Base-by-base conservation (phyloP, 2,888 invertebrate genomes). In the Unio pictorum region DNA sequence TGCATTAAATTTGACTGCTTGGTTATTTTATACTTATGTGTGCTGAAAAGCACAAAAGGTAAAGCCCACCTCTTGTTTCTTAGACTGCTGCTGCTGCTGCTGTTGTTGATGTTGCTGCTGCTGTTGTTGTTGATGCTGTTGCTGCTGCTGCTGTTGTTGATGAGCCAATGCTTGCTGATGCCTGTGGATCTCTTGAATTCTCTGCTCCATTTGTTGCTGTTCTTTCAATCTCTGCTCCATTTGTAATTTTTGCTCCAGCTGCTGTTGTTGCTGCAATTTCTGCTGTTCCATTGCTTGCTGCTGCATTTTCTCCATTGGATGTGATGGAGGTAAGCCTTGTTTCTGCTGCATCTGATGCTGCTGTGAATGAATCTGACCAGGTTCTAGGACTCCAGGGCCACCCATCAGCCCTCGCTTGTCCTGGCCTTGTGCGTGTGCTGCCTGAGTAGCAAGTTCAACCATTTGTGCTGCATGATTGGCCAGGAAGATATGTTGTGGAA, bases 41-140 rank as follows among this genome's bases (percentile, higher is more conserved):
- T 45, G 45, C 45, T 45, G 45, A 45, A 15, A 11, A 45, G 15
- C 45, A 45, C 45, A 15, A 45, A 45, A 45, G 0, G 45, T 45
- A 15, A 45, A 45, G 15, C 45, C 45, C 15, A 45, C 72, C 59
- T 68, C 71, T 34, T 75, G 74, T 55, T 68, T 70, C 66, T 67
- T 68, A 18, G 68, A 62, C 60, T 74, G 71, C 60, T 78, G 70
- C 64, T 69, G 65, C 54, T 71, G 74, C 34, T 72, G 72, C 55
- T 75, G 75, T 17, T 73, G 64, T 60, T 78, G 71, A 61, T 74
- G 71, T 58, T 78, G 70, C 64, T 69, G 65, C 54, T 71, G 74
- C 34, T 72, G 72, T 34, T 75, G 75, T 17, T 73, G 64, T 60
- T 78, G 71, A 61, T 75, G 68, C 55, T 72, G 71, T 58, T 69